A percentile compares a stretch with the other conserved stretches of the same genome.
Evolutionary conservation across 2,888 invertebrate species (phyloP).

Genomic region (Acrocera orbiculus): DNA sequence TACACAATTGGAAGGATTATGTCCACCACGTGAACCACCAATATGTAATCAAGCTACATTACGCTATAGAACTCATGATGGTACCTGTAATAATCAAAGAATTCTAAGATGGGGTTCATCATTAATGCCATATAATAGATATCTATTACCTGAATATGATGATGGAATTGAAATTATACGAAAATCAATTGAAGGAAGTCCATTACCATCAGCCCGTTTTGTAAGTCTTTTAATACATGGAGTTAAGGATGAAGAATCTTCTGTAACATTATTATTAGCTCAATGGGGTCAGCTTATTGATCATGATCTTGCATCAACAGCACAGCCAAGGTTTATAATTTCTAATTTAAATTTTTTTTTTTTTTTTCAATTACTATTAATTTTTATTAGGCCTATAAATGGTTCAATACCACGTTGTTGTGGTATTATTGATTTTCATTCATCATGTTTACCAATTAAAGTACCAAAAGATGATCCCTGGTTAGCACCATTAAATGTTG

Average conservation of each 20-base stretch:
- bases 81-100: constrained; percentile 71
- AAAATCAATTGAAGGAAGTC: constrained; percentile 38
- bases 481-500: constrained; percentile 48
- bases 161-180: constrained; percentile 43
- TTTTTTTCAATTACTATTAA: background rate
- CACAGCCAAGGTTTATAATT: constrained; percentile 40
- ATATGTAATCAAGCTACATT: constrained; percentile 52
- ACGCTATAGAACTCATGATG: constrained; percentile 68
- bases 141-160: constrained; percentile 62
- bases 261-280: constrained; percentile 63
- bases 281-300: constrained; percentile 87
- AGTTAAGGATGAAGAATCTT: constrained; percentile 43
- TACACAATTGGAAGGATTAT: constrained; percentile 32
- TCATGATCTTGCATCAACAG: constrained; percentile 69
- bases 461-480: constrained; percentile 57
- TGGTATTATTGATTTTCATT: constrained; percentile 43
- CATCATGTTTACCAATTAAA: constrained; percentile 67
- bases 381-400: constrained; percentile 39
- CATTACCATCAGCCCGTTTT: constrained; percentile 57
- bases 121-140: constrained; percentile 64
- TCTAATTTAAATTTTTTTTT: background rate
- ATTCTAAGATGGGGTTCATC: constrained; percentile 66
- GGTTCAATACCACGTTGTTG: constrained; percentile 66
- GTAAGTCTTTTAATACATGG: constrained; percentile 53
- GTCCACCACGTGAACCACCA: constrained; percentile 47